phyloP scores from a whole-genome alignment of 2,113 vertebrate species.

The Eidolon helvum region DNA sequence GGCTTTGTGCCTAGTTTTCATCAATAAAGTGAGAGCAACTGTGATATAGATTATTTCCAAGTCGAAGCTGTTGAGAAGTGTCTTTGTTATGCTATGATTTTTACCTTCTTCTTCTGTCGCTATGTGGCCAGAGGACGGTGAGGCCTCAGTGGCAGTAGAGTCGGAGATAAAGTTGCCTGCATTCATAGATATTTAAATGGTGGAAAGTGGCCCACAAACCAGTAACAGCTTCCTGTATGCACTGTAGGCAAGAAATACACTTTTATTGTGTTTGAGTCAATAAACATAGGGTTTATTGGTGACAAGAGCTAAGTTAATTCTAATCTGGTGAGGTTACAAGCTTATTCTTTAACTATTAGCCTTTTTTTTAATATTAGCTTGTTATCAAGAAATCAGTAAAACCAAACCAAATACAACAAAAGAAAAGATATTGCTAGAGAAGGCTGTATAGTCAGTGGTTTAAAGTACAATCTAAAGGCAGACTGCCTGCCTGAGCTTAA shows the following conservation, averaged over 20 bases:
- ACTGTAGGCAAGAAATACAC: neutral
- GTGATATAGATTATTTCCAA: neutral
- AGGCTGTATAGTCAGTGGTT: neutral
- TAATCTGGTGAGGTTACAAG: neutral
- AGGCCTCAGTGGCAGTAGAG: neutral
- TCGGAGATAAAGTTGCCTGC: neutral
- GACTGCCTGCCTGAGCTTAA: neutral
- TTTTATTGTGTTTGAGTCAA: neutral
- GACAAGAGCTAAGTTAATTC: neutral
- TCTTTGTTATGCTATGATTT: neutral
- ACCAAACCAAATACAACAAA: neutral
- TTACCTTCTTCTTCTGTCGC: neutral
- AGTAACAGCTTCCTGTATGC: neutral
- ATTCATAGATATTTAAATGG: neutral
- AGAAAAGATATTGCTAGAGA: neutral
- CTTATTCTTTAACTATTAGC: neutral
- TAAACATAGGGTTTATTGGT: neutral
- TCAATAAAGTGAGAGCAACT: neutral
- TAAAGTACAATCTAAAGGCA: neutral
- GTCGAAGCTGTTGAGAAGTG: neutral
- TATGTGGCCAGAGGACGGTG: neutral
- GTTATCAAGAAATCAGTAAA: neutral
- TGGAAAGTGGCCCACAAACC: neutral
- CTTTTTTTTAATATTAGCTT: neutral
- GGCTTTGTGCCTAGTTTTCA: neutral